phyloP scores from a whole-genome alignment of 2,888 invertebrate genomes.

The Ferrisia virgata region DNA sequence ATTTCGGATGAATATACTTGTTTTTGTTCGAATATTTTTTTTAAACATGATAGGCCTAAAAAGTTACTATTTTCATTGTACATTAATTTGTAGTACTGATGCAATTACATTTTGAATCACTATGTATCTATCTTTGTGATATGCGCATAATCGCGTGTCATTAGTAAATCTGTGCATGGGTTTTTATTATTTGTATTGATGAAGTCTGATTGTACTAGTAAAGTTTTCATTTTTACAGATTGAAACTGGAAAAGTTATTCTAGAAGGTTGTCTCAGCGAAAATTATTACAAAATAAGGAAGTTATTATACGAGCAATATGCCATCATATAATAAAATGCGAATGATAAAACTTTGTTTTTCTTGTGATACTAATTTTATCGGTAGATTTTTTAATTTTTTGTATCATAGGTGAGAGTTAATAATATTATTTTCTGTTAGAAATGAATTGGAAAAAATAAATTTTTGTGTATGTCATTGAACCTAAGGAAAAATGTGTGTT shows the following conservation, averaged over 20 bases:
- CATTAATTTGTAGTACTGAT: neutral
- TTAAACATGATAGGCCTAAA: neutral
- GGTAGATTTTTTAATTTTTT: neutral
- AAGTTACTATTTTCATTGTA: neutral
- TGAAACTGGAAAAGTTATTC: constrained; percentile 84
- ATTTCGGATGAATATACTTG: too few relatives aligned
- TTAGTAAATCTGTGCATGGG: too few relatives aligned
- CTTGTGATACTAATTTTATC: neutral
- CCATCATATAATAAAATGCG: constrained; percentile 16
- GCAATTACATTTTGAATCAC: too few relatives aligned
- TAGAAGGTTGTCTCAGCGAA: constrained; percentile 91
- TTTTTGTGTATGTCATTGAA: too few relatives aligned
- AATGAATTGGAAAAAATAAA: neutral
- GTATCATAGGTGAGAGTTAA: neutral
- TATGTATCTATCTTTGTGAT: too few relatives aligned
- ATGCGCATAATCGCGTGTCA: too few relatives aligned
- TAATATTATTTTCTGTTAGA: neutral
- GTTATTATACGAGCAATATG: constrained; percentile 83
- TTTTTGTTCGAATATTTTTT: too few relatives aligned
- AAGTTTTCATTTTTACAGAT: constrained; percentile 59
- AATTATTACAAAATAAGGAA: constrained; percentile 93
- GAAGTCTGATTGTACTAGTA: neutral
- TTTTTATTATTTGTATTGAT: too few relatives aligned
- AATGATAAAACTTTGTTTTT: neutral
- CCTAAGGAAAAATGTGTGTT: too few relatives aligned